Conservation (phyloP, 2,113 vertebrate species). For the Neogale vison region DNA sequence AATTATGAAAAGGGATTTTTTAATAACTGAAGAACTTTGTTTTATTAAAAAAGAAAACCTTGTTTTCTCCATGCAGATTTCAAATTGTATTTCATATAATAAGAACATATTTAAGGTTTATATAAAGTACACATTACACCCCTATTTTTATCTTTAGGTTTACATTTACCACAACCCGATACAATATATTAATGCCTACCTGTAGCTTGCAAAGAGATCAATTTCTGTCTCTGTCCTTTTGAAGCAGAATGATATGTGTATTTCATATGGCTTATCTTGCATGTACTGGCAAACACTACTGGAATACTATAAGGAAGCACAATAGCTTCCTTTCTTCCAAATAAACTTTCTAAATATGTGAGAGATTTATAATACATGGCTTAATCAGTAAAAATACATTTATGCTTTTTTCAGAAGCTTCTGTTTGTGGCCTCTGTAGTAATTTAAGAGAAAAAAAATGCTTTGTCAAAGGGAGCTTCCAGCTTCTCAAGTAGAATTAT, state of each 20-base stretch:
- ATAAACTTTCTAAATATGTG: constrained; percentile 71
- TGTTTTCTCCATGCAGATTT: constrained; percentile 23
- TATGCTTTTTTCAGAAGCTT: constrained; percentile 78
- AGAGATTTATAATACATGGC: constrained; percentile 47
- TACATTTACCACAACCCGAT: constrained; percentile 60
- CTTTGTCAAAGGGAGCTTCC: constrained; percentile 83
- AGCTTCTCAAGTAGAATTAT: constrained; percentile 75
- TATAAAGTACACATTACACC: not conserved
- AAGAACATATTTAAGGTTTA: constrained; percentile 40
- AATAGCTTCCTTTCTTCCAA: constrained; percentile 52
- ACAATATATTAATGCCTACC: constrained; percentile 82
- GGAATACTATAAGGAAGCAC: constrained; percentile 37
- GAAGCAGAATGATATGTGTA: constrained; percentile 66
- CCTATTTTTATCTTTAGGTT: constrained; percentile 42
- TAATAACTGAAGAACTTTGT: constrained; percentile 49
- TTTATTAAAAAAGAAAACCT: constrained; percentile 21
- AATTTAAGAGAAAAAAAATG: constrained; percentile 81
- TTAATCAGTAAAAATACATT: constrained; percentile 78
- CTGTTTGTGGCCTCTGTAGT: constrained; percentile 80
- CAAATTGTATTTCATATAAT: constrained; percentile 32
- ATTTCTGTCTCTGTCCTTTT: constrained; percentile 51
- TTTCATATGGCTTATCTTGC: constrained; percentile 63
- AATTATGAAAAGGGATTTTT: not conserved
- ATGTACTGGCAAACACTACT: constrained; percentile 5
- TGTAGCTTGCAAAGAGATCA: constrained; percentile 82